A percentile compares a stretch with the other conserved stretches of the same genome.
phyloP scores from a whole-genome alignment of 2,797 vertebrate species.

The Adrianichthys oophorus region DNA sequence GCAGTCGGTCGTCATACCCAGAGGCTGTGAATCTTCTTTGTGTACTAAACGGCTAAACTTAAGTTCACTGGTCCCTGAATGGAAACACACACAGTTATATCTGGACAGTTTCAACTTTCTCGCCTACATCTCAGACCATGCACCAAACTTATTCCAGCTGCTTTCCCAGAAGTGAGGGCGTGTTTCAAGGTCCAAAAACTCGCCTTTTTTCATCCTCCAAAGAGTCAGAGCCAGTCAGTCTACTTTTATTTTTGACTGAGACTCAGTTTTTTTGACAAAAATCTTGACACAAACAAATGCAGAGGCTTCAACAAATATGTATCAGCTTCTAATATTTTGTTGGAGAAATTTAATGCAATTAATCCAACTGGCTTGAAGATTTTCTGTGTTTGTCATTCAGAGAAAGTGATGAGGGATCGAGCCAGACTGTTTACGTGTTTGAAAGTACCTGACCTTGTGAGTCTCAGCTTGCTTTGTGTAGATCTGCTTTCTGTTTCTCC shows the following conservation, averaged over 20 bases:
- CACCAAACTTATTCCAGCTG: constrained; percentile 61
- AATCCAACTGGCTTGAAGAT: background rate
- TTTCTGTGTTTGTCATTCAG: constrained; percentile 13
- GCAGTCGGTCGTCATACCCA: constrained; percentile 57
- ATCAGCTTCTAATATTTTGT: no score
- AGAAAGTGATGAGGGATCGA: constrained; percentile 14
- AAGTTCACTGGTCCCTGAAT: constrained; percentile 55
- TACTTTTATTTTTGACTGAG: constrained; percentile 29
- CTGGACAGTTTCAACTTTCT: constrained; percentile 62
- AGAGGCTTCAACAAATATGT: no score
- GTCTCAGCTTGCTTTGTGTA: constrained; percentile 26
- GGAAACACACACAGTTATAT: constrained; percentile 54
- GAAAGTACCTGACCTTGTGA: constrained; percentile 41
- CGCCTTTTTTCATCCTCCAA: constrained; percentile 54
- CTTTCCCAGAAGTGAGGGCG: constrained; percentile 73
- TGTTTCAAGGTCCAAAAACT: constrained; percentile 60
- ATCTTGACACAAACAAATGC: no score
- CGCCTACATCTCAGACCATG: constrained; percentile 65
- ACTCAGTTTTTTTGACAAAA: background rate
- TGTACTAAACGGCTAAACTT: constrained; percentile 54
- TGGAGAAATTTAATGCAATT: no score
- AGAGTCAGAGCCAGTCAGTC: constrained; percentile 49
- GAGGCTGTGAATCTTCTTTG: constrained; percentile 65
- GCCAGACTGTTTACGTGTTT: constrained; percentile 37
- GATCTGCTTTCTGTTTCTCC: constrained; percentile 34